Percentiles rank a stretch among this genome's conserved stretches.
Conservation (phyloP, 2,888 invertebrate genomes). For the Emmelina monodactyla region DNA sequence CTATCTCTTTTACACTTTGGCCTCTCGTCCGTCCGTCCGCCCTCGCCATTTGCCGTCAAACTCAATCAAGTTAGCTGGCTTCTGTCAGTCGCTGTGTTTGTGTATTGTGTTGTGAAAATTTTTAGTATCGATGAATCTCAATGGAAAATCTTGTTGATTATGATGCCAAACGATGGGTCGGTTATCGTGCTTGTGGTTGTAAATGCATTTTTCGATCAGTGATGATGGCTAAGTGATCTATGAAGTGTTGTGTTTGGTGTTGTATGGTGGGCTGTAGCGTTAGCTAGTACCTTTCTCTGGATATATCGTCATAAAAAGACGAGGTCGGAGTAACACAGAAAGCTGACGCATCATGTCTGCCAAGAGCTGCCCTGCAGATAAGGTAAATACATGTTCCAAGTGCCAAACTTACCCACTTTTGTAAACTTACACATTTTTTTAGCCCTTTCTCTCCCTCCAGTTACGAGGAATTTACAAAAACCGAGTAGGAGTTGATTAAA, state of each 20-base stretch:
- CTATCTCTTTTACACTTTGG: constrained; percentile 9
- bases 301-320: constrained; percentile 59
- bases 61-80: constrained; percentile 57
- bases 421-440: too few relatives aligned
- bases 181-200: constrained; percentile 59
- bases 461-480: too few relatives aligned
- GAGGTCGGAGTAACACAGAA: constrained; percentile 51
- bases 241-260: constrained; percentile 63
- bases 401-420: too few relatives aligned
- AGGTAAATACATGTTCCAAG: too few relatives aligned
- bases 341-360: constrained; percentile 72
- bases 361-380: constrained; percentile 84
- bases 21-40: constrained; percentile 23
- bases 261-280: constrained; percentile 59
- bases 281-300: constrained; percentile 62
- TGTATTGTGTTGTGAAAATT: constrained; percentile 64
- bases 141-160: constrained; percentile 62
- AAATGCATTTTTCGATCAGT: constrained; percentile 54
- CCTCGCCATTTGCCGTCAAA: constrained; percentile 63
- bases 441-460: too few relatives aligned
- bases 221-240: constrained; percentile 64
- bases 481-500: too few relatives aligned
- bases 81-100: constrained; percentile 65
- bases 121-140: constrained; percentile 60
- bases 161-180: constrained; percentile 60